These are phyloP conservation scores for Aspidapion aeneum DNA, from an alignment of 2,888 invertebrate genomes.

Conservation along the genomic window DNA sequence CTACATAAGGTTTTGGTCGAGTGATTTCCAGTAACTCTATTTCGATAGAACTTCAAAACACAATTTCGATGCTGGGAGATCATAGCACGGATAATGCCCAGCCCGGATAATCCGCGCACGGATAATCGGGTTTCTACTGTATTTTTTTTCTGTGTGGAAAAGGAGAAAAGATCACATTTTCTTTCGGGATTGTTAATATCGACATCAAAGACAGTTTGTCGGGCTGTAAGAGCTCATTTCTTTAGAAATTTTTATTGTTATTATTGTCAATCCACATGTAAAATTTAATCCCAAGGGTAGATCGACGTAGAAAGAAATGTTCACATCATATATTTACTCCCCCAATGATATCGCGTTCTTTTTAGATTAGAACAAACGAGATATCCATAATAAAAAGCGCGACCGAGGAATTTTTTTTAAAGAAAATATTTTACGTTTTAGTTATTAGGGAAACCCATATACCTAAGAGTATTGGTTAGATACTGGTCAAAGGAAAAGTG, in stretches of 20 bases:
- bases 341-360: constrained; percentile 37
- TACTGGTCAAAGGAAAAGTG: too few relatives aligned
- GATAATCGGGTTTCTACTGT: too few relatives aligned
- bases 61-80: too few relatives aligned
- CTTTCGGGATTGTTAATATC: constrained; percentile 46
- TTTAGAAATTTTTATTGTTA: constrained; percentile 48
- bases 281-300: constrained; percentile 48
- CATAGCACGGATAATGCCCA: too few relatives aligned
- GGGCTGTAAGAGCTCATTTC: constrained; percentile 42
- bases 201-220: constrained; percentile 43
- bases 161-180: constrained; percentile 27
- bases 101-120: too few relatives aligned
- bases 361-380: constrained; percentile 45
- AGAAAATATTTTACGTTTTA: constrained; percentile 20
- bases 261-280: constrained; percentile 50
- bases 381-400: constrained; percentile 20
- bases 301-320: constrained; percentile 21
- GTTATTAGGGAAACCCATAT: constrained; percentile 16
- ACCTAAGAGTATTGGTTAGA: too few relatives aligned
- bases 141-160: too few relatives aligned
- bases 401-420: constrained; percentile 15
- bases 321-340: constrained; percentile 23
- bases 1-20: too few relatives aligned
- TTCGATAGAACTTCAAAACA: too few relatives aligned
- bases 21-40: too few relatives aligned